These are phyloP conservation scores for Eilema sororculum DNA, from an alignment of 2,888 invertebrate genomes.

Conservation along the genomic window DNA sequence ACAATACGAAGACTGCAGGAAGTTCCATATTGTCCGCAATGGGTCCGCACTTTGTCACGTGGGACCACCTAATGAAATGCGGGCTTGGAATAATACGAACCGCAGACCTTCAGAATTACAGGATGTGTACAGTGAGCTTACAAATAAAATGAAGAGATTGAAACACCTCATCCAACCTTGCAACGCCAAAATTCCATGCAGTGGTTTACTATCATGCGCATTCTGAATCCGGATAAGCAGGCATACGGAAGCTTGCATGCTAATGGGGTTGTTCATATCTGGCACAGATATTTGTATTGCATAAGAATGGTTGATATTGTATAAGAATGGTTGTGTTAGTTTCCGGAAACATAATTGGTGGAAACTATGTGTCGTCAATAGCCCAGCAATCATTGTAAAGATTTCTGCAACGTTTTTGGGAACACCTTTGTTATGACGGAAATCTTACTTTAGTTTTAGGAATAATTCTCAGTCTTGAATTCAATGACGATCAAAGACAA, in stretches of 20 bases:
- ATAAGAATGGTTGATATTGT: not conserved
- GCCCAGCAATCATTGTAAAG: not conserved
- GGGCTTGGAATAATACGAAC: no score
- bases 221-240: constrained; percentile 46
- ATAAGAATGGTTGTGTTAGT: not conserved
- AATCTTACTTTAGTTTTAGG: no score
- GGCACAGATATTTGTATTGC: not conserved
- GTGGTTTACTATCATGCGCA: constrained; percentile 3
- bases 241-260: constrained; percentile 32
- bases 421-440: no score
- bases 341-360: not conserved
- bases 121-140: not conserved
- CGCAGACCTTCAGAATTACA: not conserved
- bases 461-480: no score
- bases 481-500: no score
- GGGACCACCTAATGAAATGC: not conserved
- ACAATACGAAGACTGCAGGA: no score
- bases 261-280: constrained; percentile 15
- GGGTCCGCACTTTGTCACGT: not conserved
- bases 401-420: no score
- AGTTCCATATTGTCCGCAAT: no score
- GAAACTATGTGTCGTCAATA: not conserved
- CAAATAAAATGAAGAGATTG: constrained; percentile 2
- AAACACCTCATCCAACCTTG: not conserved
- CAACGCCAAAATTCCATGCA: not conserved